Conservation (phyloP, 2,797 vertebrate genomes). For the Sebastes oblongus region DNA sequence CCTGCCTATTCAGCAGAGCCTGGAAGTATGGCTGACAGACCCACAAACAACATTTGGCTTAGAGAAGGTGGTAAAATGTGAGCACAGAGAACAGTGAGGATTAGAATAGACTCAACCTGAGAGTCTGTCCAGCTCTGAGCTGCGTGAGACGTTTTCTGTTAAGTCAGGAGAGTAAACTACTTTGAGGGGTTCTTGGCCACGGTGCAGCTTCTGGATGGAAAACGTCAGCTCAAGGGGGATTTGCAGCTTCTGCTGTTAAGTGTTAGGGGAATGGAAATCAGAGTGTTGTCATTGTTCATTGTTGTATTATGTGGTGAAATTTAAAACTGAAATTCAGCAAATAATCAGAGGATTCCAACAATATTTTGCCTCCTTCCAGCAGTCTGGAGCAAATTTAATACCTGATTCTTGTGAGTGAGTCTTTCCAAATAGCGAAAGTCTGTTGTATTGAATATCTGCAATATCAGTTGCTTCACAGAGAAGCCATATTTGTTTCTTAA, state of each 20-base stretch:
- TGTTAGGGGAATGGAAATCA: constrained; percentile 12
- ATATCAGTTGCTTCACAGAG: not conserved
- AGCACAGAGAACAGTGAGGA: constrained; percentile 3
- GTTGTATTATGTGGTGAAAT: not conserved
- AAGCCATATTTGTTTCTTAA: not conserved
- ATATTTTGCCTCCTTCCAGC: not conserved
- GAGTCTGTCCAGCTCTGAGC: constrained; percentile 9
- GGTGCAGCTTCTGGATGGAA: constrained; percentile 24
- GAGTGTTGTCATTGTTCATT: constrained; percentile 3
- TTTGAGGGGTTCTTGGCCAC: constrained; percentile 30
- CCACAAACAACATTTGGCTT: constrained; percentile 39
- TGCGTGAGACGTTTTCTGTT: constrained; percentile 29
- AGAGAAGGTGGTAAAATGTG: constrained; percentile 18
- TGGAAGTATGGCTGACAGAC: constrained; percentile 43
- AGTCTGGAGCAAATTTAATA: not conserved
- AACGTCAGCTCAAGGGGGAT: constrained; percentile 27
- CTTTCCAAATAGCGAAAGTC: not conserved
- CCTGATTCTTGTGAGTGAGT: not conserved
- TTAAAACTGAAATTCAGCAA: constrained; percentile 12
- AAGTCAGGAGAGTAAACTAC: constrained; percentile 26
- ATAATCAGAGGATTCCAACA: not conserved
- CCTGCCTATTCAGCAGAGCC: constrained; percentile 32
- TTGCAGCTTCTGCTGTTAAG: constrained; percentile 20
- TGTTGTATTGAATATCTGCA: not conserved
- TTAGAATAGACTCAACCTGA: constrained; percentile 36